Base-by-base conservation (phyloP, 2,797 vertebrate genomes). In the Petrocephalus schoutedeni region DNA sequence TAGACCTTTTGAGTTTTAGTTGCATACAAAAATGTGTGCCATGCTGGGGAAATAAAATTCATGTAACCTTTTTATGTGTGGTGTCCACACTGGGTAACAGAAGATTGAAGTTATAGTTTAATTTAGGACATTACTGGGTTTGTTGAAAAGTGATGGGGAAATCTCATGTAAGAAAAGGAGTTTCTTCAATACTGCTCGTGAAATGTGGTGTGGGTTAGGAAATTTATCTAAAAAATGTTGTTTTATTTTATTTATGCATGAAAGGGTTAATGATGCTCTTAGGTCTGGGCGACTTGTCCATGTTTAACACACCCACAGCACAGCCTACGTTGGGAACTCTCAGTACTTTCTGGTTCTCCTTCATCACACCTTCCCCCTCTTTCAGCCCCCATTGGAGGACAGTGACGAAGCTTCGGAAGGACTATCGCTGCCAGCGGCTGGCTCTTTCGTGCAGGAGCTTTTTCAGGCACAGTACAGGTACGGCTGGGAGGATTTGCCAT, bases 391-490 rank as follows among this genome's bases (percentile, higher is more conserved):
- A 0, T 91, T 97, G 90, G 98, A 98, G 90, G 96, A 96, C 90
- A 96, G 98, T 87, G 97, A 98, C 36, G 93, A 94, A 45, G 94
- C 96, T 58, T 91, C 96, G 0, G 98, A 99, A 90, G 98, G 97
- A 56, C 96, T 98, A 1, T 96, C 96, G 83, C 97, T 97, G 90
- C 97, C 97, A 0, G 94, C 97, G 14, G 97, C 97, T 41, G 97
- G 98, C 71, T 98, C 98, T 23, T 99, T 99, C 74, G 97, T 99
- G 59, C 98, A 99, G 92, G 98, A 99, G 88, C 97, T 99, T 89
- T 99, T 99, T 93, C 98, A 99, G 93, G 98, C 98, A 87, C 98
- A 99, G 92, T 99, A 99, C 95, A 98, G 97, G 98, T 98, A 95
- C 64, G 49, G 59, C 61, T 10, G 0, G 41, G n/a, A 8, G 9